These are phyloP conservation scores for Nasonia oneida DNA, from an alignment of 2,888 invertebrate genomes.

Conservation along the genomic window DNA sequence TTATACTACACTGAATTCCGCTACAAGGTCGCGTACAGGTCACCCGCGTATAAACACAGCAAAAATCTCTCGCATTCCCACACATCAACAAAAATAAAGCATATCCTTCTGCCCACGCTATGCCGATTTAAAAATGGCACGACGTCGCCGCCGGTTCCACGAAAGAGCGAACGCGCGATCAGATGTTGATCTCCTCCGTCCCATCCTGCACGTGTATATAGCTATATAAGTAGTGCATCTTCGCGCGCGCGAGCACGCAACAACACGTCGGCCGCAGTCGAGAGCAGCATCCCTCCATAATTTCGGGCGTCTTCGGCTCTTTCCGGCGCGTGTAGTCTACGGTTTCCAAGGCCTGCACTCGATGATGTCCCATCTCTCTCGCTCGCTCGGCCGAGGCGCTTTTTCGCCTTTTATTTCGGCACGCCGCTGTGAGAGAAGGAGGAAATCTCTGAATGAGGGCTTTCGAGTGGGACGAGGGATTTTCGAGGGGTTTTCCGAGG, in stretches of 20 bases:
- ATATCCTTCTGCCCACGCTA: background rate
- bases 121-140: conserved; percentile 9
- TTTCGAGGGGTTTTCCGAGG: conserved; percentile 7
- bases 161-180: background rate
- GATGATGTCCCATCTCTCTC: background rate
- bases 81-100: background rate
- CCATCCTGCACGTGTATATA: background rate
- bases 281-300: conserved; percentile 63
- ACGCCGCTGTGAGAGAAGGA: background rate
- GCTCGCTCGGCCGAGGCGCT: background rate
- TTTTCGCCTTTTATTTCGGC: conserved; percentile 19
- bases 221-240: background rate
- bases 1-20: background rate
- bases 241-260: background rate
- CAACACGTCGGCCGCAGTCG: conserved; percentile 8
- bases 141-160: background rate
- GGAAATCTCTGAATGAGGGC: background rate
- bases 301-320: conserved; percentile 60
- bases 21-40: background rate
- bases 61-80: background rate
- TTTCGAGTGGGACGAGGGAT: background rate
- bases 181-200: background rate
- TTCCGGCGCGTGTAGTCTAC: background rate
- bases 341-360: conserved; percentile 35
- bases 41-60: background rate